Percentiles rank a stretch among this genome's conserved stretches.
These are phyloP conservation scores for Heliconius erato DNA, from an alignment of 2,888 invertebrate genomes.

Conservation along the genomic window DNA sequence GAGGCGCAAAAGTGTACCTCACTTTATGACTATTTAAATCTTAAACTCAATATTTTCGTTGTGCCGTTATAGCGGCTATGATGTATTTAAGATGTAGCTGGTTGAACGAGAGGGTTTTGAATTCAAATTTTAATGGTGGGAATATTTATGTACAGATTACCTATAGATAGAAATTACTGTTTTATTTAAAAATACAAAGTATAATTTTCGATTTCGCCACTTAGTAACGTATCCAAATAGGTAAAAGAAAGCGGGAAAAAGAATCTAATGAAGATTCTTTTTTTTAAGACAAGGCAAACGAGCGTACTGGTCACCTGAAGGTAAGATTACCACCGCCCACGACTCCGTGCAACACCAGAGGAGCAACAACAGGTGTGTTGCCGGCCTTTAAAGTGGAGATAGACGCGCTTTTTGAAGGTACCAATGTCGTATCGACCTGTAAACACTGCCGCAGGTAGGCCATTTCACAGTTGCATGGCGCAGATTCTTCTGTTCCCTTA, in stretches of 20 bases:
- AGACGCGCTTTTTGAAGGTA: too few relatives aligned
- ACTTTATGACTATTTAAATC: background rate
- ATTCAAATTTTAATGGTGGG: background rate
- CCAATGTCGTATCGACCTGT: too few relatives aligned
- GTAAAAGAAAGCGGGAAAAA: background rate
- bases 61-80: background rate
- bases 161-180: background rate
- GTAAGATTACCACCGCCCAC: too few relatives aligned
- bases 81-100: background rate
- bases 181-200: background rate
- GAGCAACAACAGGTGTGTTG: too few relatives aligned
- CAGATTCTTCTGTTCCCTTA: too few relatives aligned
- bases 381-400: too few relatives aligned
- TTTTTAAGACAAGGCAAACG: too few relatives aligned
- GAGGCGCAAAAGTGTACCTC: background rate
- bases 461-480: too few relatives aligned
- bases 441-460: too few relatives aligned
- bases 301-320: too few relatives aligned
- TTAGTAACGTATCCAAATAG: background rate
- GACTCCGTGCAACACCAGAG: too few relatives aligned
- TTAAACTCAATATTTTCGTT: background rate
- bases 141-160: background rate
- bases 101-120: background rate
- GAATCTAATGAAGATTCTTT: background rate
- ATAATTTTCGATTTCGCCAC: background rate